A percentile compares a stretch with the other conserved stretches of the same genome.
Conservation (phyloP, 2,888 invertebrate genomes). For the Caenorhabditis sp. region DNA sequence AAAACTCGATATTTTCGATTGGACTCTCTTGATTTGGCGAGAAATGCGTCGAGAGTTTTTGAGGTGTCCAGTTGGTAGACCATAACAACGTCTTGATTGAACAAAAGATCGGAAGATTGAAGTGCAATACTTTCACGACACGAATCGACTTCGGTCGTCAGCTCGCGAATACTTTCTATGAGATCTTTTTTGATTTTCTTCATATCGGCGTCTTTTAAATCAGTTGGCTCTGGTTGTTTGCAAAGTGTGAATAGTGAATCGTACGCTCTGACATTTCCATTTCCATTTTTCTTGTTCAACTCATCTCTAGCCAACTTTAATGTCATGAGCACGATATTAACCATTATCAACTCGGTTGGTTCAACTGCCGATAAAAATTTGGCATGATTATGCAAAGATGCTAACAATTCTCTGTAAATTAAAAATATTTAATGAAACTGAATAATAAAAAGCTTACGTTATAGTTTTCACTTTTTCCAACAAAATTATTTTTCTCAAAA, state of each 20-base stretch:
- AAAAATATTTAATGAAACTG: not conserved
- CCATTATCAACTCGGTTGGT: conserved; percentile 52
- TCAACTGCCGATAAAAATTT: conserved; percentile 29
- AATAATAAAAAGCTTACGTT: conserved; percentile 27
- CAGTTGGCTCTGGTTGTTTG: conserved; percentile 35
- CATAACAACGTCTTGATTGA: conserved; percentile 53
- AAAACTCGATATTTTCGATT: conserved; percentile 22
- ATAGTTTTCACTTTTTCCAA: conserved; percentile 47
- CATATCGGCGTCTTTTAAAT: conserved; percentile 31
- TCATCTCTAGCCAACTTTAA: conserved; percentile 59
- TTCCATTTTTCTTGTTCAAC: conserved; percentile 33
- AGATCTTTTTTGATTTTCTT: conserved; percentile 51
- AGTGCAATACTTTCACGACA: conserved; percentile 49
- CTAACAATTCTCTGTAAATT: conserved; percentile 17
- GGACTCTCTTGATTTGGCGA: conserved; percentile 19
- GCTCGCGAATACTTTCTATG: conserved; percentile 44
- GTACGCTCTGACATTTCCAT: conserved; percentile 5
- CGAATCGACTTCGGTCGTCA: conserved; percentile 50
- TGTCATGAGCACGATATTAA: conserved; percentile 55
- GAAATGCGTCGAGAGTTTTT: conserved; percentile 49
- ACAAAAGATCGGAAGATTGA: conserved; percentile 53
- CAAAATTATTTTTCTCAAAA: conserved; percentile 41
- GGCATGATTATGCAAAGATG: conserved; percentile 41
- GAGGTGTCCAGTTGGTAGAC: conserved; percentile 47
- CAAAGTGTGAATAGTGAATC: conserved; percentile 61